Percentiles rank a stretch among this genome's conserved stretches.
Evolutionary conservation across 2,888 invertebrate genomes (phyloP).

Genomic region (Spialia ferax): DNA sequence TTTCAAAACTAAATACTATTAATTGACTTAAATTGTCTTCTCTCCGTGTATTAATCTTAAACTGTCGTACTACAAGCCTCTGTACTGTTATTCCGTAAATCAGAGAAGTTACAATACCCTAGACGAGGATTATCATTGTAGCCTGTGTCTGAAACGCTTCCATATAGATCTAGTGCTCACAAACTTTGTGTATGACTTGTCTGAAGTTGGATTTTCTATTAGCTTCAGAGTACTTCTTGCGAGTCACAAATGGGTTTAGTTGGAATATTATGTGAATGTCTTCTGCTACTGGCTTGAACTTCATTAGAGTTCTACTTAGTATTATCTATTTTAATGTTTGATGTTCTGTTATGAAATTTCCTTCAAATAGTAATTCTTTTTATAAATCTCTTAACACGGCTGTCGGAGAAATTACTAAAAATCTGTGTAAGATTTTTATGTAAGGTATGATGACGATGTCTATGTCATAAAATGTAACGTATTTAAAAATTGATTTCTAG

Average conservation of each 20-base stretch:
- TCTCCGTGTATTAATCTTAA: too few species aligned
- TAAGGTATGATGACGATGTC: too few species aligned
- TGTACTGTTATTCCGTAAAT: constrained; percentile 29
- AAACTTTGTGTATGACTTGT: constrained; percentile 33
- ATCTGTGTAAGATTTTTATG: too few species aligned
- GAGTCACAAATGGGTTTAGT: background rate
- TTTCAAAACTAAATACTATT: too few species aligned
- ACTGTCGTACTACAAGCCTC: background rate
- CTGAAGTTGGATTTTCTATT: constrained; percentile 28
- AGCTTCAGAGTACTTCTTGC: constrained; percentile 5
- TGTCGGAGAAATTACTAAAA: too few species aligned
- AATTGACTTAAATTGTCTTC: too few species aligned
- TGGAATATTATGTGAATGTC: background rate
- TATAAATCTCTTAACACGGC: too few species aligned
- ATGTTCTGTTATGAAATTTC: too few species aligned
- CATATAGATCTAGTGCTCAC: constrained; percentile 20
- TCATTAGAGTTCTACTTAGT: background rate
- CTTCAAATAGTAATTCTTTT: too few species aligned
- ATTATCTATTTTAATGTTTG: background rate
- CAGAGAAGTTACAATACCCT: constrained; percentile 36
- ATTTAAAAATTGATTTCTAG: too few species aligned
- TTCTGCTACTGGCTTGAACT: background rate
- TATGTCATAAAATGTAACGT: too few species aligned
- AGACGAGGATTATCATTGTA: constrained; percentile 34
- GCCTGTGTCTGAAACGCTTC: constrained; percentile 20